Percentiles rank a stretch among this genome's conserved stretches.
Evolutionary conservation across 2,888 invertebrate species (phyloP).

Genomic region (Xestobium rufovillosum): DNA sequence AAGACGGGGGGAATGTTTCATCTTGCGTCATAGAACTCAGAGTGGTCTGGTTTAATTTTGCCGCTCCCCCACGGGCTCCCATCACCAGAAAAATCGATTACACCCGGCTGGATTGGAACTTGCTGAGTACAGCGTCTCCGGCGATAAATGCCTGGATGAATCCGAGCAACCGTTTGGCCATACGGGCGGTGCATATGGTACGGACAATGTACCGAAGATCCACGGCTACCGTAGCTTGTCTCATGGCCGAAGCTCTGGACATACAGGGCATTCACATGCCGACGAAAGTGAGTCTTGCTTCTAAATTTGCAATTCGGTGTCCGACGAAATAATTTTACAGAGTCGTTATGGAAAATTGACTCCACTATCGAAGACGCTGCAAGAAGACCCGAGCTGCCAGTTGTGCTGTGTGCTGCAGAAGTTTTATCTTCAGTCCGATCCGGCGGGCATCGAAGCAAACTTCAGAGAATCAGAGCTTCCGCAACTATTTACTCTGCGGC

Average conservation of each 20-base stretch:
- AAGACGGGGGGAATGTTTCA: conserved; percentile 68
- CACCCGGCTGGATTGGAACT: conserved; percentile 92
- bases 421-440: conserved; percentile 70
- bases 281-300: conserved; percentile 54
- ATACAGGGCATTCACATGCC: conserved; percentile 75
- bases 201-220: conserved; percentile 71
- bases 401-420: conserved; percentile 82
- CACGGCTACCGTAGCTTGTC: conserved; percentile 83
- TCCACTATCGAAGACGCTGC: conserved; percentile 79
- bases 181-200: conserved; percentile 73
- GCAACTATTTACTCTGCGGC: conserved; percentile 77
- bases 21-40: conserved; percentile 84
- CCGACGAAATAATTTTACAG: conserved; percentile 43
- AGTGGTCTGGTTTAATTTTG: conserved; percentile 95
- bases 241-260: conserved; percentile 93
- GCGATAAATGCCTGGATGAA: conserved; percentile 98
- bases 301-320: too few species aligned
- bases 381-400: conserved; percentile 94
- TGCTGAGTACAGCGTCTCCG: conserved; percentile 90
- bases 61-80: conserved; percentile 90
- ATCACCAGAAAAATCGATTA: conserved; percentile 92
- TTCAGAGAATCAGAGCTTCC: conserved; percentile 79
- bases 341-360: conserved; percentile 87
- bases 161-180: conserved; percentile 84
- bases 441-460: conserved; percentile 73